Evolutionary conservation across 2,888 invertebrate species (phyloP), one percentile per base, ranked within the genome.

Genomic region (Sinopyrophorus schimmeli): DNA sequence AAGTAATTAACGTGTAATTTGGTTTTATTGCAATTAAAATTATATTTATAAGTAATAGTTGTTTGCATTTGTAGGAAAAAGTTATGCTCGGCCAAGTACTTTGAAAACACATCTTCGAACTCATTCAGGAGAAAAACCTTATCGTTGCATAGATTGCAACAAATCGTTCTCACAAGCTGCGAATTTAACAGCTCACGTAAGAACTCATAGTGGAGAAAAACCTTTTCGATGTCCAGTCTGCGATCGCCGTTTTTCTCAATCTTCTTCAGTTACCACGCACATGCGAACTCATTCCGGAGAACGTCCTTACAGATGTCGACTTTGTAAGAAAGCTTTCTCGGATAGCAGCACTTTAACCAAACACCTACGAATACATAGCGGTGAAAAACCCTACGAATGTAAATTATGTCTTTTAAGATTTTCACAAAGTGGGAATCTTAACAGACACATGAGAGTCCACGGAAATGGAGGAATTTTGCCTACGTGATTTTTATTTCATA

Each of bases 261-360:
- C 86, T 71, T 95, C 95, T 64, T 87, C 87, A 39, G 95, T 99
- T 40, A 99, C 98, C 44, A 98, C 98, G 59, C 99, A 99, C 79
- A 96, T 97, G 94, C 82, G 98, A 69, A 99, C 98, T n/a, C 98
- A 99, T 76, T 94, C 94, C n/a, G 98, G 97, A n/a, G 97, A 98
- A 72, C 80, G 96, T 47, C 98, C 98, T 0, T 97, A 98, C 73
- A 66, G 77, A 30, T 99, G 98, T 76, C 82, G 92, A 58, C 86
- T 94, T 64, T 99, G 99, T 76, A 95, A 94, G 71, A 99, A 99
- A 72, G 95, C 97, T 2, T 99, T 99, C 75, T 97, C 97, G 3
- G 98, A 99, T 75, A 96, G 96, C 67, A 97, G 97, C 21, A 99
- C 98, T 1, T 77, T 99, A 43, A 99, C 98, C 39, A 98, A 99